Evolutionary conservation across 64 coral and sea anemone species (phyloP).

Genomic region (Montipora cactus): DNA sequence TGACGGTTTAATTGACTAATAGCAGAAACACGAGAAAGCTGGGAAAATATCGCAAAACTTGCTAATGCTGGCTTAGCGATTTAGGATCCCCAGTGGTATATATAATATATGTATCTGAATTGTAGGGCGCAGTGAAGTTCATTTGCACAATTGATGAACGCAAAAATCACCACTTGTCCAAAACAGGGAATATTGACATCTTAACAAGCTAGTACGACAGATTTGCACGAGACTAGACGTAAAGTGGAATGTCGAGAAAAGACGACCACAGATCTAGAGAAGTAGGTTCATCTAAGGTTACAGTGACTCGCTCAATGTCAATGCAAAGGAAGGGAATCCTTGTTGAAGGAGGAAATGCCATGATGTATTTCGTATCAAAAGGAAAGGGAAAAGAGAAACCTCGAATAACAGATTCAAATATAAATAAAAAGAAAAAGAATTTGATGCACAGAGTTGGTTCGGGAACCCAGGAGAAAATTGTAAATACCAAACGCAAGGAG

Average conservation of each 20-base stretch:
- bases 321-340: background rate
- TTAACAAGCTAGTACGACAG: background rate
- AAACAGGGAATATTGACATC: background rate
- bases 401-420: background rate
- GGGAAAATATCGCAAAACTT: no score
- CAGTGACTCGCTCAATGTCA: background rate
- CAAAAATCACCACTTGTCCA: background rate
- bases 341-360: background rate
- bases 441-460: background rate
- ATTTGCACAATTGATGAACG: background rate
- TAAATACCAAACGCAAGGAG: background rate
- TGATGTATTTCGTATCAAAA: background rate
- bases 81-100: no score
- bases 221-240: background rate
- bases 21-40: no score
- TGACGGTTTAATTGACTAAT: background rate
- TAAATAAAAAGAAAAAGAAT: background rate
- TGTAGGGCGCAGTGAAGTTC: background rate
- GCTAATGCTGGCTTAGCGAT: no score
- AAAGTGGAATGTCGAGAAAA: background rate
- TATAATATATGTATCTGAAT: background rate
- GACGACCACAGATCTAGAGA: background rate
- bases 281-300: background rate
- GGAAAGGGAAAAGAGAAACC: background rate
- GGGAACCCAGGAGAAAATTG: background rate